These are phyloP conservation scores for Lampropteryx suffumata DNA, from an alignment of 2,888 invertebrate genomes.

Conservation along the genomic window DNA sequence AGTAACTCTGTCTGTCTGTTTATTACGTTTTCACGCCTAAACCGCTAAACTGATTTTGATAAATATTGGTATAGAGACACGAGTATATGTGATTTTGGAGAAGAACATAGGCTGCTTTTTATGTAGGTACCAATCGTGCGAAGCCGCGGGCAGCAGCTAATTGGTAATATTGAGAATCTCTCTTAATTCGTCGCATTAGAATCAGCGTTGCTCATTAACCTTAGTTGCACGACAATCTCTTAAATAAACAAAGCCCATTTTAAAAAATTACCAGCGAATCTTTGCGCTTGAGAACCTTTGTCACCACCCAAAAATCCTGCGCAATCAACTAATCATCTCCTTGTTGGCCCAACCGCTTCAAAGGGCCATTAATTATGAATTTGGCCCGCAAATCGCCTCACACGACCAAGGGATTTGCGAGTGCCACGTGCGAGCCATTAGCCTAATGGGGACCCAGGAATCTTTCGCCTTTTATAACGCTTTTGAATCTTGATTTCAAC, in stretches of 20 bases:
- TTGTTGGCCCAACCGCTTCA: constrained; percentile 62
- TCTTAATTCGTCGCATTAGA: too few relatives aligned
- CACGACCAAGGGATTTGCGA: constrained; percentile 73
- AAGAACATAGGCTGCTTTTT: too few relatives aligned
- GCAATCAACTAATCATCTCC: constrained; percentile 71
- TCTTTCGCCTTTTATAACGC: constrained; percentile 50
- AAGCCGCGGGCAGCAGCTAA: too few relatives aligned
- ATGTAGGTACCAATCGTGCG: too few relatives aligned
- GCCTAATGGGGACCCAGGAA: constrained; percentile 70
- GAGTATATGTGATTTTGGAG: too few relatives aligned
- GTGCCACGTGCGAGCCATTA: constrained; percentile 78
- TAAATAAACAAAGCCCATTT: not conserved
- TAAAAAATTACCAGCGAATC: constrained; percentile 12
- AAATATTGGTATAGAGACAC: too few relatives aligned
- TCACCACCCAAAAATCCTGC: constrained; percentile 54
- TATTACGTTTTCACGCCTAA: too few relatives aligned
- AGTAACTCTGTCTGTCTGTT: too few relatives aligned
- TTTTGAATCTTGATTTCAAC: constrained; percentile 31
- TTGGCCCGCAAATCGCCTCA: constrained; percentile 77
- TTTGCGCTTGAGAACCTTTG: constrained; percentile 14
- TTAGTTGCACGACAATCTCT: too few relatives aligned
- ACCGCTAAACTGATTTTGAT: too few relatives aligned
- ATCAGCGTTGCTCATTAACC: too few relatives aligned
- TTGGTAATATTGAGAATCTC: too few relatives aligned
- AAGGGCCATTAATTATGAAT: constrained; percentile 78